phyloP scores from a whole-genome alignment of 1,140 invertebrate genomes.

The Lasaia peninsularis region DNA sequence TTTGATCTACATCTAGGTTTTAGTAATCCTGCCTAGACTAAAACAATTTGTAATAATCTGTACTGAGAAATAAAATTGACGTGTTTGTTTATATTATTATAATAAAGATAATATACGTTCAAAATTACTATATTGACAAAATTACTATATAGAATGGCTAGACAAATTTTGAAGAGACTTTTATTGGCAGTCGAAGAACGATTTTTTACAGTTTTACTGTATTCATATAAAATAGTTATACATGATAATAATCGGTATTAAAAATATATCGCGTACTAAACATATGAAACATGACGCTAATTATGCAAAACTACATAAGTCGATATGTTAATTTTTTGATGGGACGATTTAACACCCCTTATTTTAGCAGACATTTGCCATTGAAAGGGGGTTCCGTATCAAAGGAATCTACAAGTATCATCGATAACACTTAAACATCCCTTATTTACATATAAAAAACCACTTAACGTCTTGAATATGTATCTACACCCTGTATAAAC shows the following conservation, averaged over 20 bases:
- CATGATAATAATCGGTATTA: too few species aligned
- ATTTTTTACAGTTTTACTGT: too few species aligned
- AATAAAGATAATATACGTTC: too few species aligned
- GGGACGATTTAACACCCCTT: constrained; percentile 67
- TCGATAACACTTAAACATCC: constrained; percentile 43
- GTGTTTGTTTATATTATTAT: too few species aligned
- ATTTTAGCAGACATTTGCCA: constrained; percentile 46
- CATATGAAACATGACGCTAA: constrained; percentile 31
- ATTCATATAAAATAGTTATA: too few species aligned
- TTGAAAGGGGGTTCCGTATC: constrained; percentile 46
- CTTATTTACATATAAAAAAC: constrained; percentile 46
- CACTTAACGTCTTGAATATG: constrained; percentile 41
- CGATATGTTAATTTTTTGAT: constrained; percentile 62
- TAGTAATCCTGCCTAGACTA: not conserved
- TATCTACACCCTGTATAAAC: constrained; percentile 25
- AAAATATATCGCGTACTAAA: too few species aligned
- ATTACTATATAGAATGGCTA: too few species aligned
- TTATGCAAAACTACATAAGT: constrained; percentile 60
- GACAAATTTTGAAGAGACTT: too few species aligned
- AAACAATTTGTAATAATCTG: too few species aligned
- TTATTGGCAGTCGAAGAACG: too few species aligned
- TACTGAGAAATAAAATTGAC: too few species aligned
- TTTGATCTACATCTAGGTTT: not conserved
- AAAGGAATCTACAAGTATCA: constrained; percentile 46
- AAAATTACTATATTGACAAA: too few species aligned